Conservation (phyloP, 2,888 invertebrate species). For the Epinotia ramella region DNA sequence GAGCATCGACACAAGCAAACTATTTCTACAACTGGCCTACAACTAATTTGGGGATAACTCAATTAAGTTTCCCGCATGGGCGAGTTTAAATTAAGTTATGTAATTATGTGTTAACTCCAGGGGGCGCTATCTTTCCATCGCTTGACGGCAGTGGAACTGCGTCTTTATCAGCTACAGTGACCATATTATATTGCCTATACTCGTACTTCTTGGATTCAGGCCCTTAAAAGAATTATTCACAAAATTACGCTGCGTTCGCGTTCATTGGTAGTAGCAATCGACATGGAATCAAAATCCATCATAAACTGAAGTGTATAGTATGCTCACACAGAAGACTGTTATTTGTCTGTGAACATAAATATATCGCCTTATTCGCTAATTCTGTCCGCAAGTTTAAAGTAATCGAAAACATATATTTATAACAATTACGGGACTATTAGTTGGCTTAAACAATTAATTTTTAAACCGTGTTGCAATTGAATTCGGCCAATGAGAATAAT, state of each 20-base stretch:
- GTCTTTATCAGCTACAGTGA: slow-evolving; percentile 35
- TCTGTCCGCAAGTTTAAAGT: not conserved
- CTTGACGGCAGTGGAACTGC: slow-evolving; percentile 25
- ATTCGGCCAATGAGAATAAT: not conserved
- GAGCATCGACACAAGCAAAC: slow-evolving; percentile 15
- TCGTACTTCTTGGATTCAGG: not conserved
- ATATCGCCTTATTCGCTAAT: not conserved
- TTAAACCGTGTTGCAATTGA: not conserved
- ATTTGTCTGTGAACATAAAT: not conserved
- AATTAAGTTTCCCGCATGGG: slow-evolving; percentile 43
- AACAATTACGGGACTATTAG: not conserved
- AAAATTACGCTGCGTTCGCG: too few species aligned
- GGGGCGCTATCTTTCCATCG: slow-evolving; percentile 44
- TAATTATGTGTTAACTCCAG: slow-evolving; percentile 39
- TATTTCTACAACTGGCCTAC: slow-evolving; percentile 22
- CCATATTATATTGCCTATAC: slow-evolving; percentile 12
- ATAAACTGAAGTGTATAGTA: not conserved
- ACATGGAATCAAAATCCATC: not conserved
- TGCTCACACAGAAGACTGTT: not conserved
- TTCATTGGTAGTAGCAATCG: not conserved
- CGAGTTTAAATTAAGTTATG: slow-evolving; percentile 41
- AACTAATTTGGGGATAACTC: slow-evolving; percentile 40
- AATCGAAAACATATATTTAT: not conserved
- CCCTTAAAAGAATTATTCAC: not conserved
- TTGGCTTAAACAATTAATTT: not conserved